These are phyloP conservation scores for Phalanger gymnotis DNA, from an alignment of 2,797 vertebrate genomes.

Conservation along the genomic window DNA sequence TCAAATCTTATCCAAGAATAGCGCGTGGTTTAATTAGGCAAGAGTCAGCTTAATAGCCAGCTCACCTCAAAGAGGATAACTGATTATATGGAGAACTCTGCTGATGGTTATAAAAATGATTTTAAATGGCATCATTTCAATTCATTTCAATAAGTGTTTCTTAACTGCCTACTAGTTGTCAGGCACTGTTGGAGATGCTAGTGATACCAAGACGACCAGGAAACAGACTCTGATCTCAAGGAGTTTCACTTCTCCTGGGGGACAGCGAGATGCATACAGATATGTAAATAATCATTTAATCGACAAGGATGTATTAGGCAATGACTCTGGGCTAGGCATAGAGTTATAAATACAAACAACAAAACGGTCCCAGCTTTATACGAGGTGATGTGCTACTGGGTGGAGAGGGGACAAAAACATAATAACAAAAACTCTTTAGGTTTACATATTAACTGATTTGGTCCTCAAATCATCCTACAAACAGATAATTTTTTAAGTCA, in stretches of 20 bases:
- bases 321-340: background rate
- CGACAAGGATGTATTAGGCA: background rate
- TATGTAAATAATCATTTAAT: background rate
- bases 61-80: conserved; percentile 61
- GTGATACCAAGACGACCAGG: background rate
- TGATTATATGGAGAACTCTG: conserved; percentile 26
- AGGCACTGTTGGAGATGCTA: background rate
- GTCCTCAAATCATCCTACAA: background rate
- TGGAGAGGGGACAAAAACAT: background rate
- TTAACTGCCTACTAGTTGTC: background rate
- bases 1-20: conserved; percentile 64
- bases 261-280: background rate
- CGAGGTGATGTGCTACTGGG: background rate
- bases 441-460: background rate
- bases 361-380: background rate
- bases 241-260: background rate
- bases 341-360: background rate
- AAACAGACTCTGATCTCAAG: background rate
- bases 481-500: background rate
- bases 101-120: conserved; percentile 22
- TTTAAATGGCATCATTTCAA: background rate
- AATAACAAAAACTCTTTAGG: background rate
- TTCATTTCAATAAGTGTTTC: background rate
- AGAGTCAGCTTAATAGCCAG: conserved; percentile 67
- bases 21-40: conserved; percentile 68